Conservation (phyloP, 2,113 vertebrate genomes). For the Muntiacus muntjak region DNA sequence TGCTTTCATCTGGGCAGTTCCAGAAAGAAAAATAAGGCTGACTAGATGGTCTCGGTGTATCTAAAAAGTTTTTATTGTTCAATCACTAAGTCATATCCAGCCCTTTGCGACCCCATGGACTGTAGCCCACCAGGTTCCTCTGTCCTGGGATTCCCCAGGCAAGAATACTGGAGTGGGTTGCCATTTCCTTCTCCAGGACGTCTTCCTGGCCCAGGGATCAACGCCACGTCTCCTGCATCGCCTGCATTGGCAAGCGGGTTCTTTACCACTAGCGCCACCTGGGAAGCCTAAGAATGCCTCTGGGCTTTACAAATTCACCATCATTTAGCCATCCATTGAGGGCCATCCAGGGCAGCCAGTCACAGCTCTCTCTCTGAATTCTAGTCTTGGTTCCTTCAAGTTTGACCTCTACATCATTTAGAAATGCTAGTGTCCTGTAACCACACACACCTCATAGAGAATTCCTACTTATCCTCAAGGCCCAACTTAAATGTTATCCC, state of each 20-base stretch:
- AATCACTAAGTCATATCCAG: background rate
- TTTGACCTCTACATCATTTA: background rate
- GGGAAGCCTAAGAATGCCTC: background rate
- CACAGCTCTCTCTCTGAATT: background rate
- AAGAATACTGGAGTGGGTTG: background rate
- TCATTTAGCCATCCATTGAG: background rate
- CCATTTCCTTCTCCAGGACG: background rate
- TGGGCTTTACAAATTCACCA: background rate
- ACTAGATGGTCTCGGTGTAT: background rate
- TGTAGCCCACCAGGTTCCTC: background rate
- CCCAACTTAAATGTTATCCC: background rate
- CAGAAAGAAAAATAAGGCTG: background rate
- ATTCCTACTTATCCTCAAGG: background rate
- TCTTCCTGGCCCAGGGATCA: background rate
- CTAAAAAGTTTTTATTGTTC: background rate
- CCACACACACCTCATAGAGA: background rate
- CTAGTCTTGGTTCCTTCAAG: background rate
- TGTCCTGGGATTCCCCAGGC: background rate
- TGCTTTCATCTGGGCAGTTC: background rate
- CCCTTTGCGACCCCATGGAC: background rate
- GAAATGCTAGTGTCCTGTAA: background rate
- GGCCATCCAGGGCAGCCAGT: too few species aligned
- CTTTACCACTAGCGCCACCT: background rate
- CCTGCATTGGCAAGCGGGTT: fast-evolving
- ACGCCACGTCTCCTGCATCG: background rate